These are phyloP conservation scores for Theristicus caerulescens DNA, from an alignment of 2,113 vertebrate genomes.

Conservation along the genomic window DNA sequence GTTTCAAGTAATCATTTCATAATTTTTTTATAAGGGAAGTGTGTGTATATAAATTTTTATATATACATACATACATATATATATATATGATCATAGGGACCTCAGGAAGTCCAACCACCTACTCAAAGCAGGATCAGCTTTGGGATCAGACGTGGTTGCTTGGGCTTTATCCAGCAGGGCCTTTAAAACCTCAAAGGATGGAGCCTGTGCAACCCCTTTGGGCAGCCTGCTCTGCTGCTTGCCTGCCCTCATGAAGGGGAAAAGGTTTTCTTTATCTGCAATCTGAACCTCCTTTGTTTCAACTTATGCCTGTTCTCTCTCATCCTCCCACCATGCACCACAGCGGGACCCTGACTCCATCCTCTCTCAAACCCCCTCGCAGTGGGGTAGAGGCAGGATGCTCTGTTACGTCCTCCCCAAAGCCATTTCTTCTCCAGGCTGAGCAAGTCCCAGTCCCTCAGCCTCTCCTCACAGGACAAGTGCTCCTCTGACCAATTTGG, in stretches of 20 bases:
- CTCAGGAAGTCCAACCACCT: background rate
- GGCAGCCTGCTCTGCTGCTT: background rate
- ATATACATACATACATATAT: too few species aligned
- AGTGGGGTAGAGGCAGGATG: background rate
- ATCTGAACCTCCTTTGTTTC: background rate
- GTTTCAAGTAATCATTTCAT: background rate
- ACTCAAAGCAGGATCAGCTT: background rate
- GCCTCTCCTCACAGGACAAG: background rate
- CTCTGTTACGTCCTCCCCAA: background rate
- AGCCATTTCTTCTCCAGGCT: background rate
- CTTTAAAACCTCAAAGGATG: background rate
- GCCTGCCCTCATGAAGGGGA: background rate
- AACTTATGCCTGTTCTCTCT: background rate
- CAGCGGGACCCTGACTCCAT: background rate
- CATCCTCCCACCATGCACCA: rapidly evolving
- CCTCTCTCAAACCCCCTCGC: rapidly evolving
- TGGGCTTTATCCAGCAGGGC: background rate
- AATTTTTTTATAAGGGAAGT: background rate
- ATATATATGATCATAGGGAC: background rate
- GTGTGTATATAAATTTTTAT: background rate
- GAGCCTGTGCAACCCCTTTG: background rate
- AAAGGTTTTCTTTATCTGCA: background rate
- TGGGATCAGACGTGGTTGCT: background rate
- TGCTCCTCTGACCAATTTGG: background rate
- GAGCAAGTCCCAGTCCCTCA: background rate